Base-by-base conservation (phyloP, 2,888 invertebrate genomes). In the Parnassius orleans region DNA sequence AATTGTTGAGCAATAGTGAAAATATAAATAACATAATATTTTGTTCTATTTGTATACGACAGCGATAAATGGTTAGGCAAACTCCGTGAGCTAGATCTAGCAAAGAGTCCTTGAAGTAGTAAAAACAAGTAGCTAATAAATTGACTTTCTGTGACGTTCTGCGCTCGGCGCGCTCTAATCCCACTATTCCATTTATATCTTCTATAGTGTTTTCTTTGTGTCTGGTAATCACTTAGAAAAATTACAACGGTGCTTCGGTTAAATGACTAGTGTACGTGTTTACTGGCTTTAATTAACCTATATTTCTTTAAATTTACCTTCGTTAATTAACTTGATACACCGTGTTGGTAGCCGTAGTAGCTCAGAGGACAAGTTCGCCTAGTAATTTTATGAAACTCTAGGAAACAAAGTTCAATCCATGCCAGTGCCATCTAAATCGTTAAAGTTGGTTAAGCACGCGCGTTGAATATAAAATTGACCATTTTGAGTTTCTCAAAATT, bases 91-190 rank as follows among this genome's bases (percentile, higher is more conserved):
- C 63, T 63, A 53, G 63, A 63, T 63, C 63, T 12, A 24, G 55
- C 56, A 46, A 56, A 57, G 53, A 52, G 60, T 63, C 59, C 46
- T 56, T 53, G 63, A 60, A 60, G 60, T 57, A 57, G 61, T 56
- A 63, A 63, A 63, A 63, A 63, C 63, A 63, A 60, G 59, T 56
- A 59, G 63, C 59, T 63, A 63, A 63, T 63, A 63, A 63, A 63
- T 63, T 53, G 63, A 63, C 55, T 63, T 56, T 52, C 60, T 53
- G 60, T 63, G 63, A 60, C 63, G 60, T 60, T 15, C 56, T 53
- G 56, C 53, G 19, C 63, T 59, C 62, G 3, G 52, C 52, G 44
- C 63, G 33, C 47, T 53, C 56, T 63, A 63, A 63, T 63, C 60
- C 43, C 59, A 47, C 56, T 60, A 42, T 56, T 53, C 63, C 63